phyloP scores from a whole-genome alignment of 2,113 vertebrate genomes.

The Puffinus mauretanicus region DNA sequence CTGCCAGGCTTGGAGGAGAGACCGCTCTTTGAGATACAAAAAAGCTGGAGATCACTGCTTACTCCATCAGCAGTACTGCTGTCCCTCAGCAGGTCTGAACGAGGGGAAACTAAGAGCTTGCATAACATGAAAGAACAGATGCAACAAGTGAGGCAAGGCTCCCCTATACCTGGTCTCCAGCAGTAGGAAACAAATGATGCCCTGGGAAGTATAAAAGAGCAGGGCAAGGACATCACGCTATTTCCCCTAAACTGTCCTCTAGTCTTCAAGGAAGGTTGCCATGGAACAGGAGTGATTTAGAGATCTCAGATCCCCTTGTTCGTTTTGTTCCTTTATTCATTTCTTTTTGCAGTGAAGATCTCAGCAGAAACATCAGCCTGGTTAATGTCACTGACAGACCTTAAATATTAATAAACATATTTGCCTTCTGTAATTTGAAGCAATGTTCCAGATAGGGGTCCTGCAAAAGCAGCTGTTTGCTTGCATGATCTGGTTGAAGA shows the following conservation, averaged over 20 bases:
- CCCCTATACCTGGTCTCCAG: neutral
- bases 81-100: neutral
- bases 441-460: neutral
- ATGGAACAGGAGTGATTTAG: neutral
- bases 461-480: neutral
- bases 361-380: neutral
- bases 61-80: neutral
- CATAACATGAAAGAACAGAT: neutral
- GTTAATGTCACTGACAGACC: neutral
- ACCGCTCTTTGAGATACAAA: neutral
- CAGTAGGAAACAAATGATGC: neutral
- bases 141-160: neutral
- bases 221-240: neutral
- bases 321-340: neutral
- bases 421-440: neutral
- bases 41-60: neutral
- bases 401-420: constrained; percentile 32
- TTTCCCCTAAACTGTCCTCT: neutral
- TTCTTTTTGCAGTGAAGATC: neutral
- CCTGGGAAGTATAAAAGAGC: neutral
- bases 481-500: neutral
- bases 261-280: neutral
- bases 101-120: neutral
- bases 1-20: neutral
- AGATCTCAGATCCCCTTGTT: neutral